Evolutionary conservation across 2,113 vertebrate species (phyloP).

Genomic region (Montifringilla adamsi): DNA sequence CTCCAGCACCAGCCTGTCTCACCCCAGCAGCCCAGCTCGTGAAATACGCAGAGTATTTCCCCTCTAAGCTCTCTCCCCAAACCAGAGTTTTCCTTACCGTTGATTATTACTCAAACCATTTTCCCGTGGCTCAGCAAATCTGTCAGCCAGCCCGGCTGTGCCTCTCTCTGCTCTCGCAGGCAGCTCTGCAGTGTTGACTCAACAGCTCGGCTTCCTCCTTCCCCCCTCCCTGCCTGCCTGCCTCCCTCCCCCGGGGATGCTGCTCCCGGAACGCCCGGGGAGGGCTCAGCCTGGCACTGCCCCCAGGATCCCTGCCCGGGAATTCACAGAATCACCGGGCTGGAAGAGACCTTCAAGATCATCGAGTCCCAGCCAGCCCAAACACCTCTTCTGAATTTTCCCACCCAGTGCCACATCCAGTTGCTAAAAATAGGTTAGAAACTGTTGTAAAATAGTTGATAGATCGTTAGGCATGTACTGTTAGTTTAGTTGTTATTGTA

Average conservation of each 20-base stretch:
- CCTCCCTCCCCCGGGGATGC: not conserved
- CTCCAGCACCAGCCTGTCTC: not conserved
- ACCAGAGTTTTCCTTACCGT: not conserved
- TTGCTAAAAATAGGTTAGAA: too few relatives aligned
- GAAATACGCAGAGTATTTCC: not conserved
- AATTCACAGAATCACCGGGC: not conserved
- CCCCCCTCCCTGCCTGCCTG: too few relatives aligned
- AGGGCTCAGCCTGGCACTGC: not conserved
- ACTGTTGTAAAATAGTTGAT: too few relatives aligned
- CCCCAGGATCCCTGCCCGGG: not conserved
- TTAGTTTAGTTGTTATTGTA: too few relatives aligned
- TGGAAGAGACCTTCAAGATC: not conserved
- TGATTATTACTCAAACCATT: conserved; percentile 46
- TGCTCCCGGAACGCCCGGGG: not conserved
- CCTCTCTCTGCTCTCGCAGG: not conserved
- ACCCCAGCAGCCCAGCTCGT: not conserved
- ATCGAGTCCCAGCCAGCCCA: not conserved
- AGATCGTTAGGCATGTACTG: too few relatives aligned
- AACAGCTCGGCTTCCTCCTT: not conserved
- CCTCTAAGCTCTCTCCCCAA: not conserved
- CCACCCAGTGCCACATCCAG: not conserved
- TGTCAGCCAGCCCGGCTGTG: not conserved
- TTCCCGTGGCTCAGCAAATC: not conserved
- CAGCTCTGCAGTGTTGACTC: not conserved
- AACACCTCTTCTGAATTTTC: not conserved